Evolutionary conservation across 2,797 vertebrate genomes (phyloP).

Genomic region (Masticophis lateralis): DNA sequence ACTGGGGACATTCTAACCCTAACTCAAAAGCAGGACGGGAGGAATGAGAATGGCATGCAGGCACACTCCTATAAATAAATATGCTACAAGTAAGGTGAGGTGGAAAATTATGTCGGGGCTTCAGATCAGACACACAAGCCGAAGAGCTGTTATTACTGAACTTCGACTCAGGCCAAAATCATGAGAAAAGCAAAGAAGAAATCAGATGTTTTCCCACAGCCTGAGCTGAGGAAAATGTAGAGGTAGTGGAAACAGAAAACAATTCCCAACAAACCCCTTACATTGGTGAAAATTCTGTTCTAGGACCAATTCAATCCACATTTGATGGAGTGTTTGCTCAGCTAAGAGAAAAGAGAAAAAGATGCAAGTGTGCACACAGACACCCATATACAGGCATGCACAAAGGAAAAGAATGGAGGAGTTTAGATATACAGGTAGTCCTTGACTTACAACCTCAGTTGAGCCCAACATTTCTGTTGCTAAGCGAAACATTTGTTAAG

Average conservation of each 20-base stretch:
- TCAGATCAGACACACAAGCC: no score
- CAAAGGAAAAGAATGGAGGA: conserved; percentile 46
- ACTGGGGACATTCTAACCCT: not conserved
- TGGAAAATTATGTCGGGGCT: not conserved
- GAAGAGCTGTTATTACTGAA: not conserved
- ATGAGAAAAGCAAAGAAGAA: not conserved
- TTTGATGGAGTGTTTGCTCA: not conserved
- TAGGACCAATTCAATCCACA: not conserved
- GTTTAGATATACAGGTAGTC: not conserved
- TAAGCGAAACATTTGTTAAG: not conserved
- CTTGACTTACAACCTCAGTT: not conserved
- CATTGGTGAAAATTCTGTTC: not conserved
- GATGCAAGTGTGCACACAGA: not conserved
- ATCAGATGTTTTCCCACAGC: not conserved
- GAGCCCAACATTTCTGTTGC: not conserved
- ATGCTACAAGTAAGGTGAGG: not conserved
- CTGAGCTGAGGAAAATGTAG: not conserved
- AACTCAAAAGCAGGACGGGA: not conserved
- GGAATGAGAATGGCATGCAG: not conserved
- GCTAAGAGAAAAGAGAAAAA: not conserved
- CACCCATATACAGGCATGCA: not conserved
- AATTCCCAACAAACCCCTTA: not conserved
- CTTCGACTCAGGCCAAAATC: not conserved
- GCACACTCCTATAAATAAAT: not conserved
- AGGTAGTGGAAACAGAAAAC: not conserved